Base-by-base conservation (phyloP, 2,797 vertebrate species). In the Babyrousa celebensis region DNA sequence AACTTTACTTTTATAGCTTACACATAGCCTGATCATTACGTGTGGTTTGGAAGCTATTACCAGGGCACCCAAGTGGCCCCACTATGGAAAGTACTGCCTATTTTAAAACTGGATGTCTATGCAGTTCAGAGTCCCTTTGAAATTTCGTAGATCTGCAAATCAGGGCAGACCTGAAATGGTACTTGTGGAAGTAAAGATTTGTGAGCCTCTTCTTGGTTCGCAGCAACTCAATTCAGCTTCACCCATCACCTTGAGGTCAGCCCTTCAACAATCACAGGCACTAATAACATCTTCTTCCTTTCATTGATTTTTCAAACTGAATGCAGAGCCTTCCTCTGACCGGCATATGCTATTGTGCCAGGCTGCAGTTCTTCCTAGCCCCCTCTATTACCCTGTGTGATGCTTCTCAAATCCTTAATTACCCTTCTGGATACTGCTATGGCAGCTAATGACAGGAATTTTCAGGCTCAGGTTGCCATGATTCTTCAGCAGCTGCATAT, bases 241-340 rank as follows among this genome's bases (percentile, higher is more conserved):
- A 80, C 63, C 71, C 32, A 67, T 94, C 65, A 80, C 93, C 95
- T 91, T 84, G 89, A 97, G 91, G 79, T 89, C 60, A 95, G 79
- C 17, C 56, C 21, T 94, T 56, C 60, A 87, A 93, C 27, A 96
- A 89, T 96, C 40, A 54, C 48, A 77, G 91, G 20, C 36, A 80
- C 63, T 94, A 89, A 97, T 62, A 96, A 36, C 65, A 79, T 95
- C 95, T 95, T 94, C 27, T 95, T 93, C 36, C 83, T 95, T 91
- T 93, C 94, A 96, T 40, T 96, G 95, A 96, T 94, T 97, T 96
- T 95, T 96, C 74, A 94, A 43, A 96, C 54, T 84, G 95, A 94
- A 96, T 95, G 74, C 54, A 75, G 70, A 80, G 52, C 32, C 83
- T 89, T 91, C 58, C 68, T 89, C 56, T 94, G 79, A 93, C 27